Conservation (phyloP, 2,797 vertebrate genomes). For the Anisognathus igniventris region DNA sequence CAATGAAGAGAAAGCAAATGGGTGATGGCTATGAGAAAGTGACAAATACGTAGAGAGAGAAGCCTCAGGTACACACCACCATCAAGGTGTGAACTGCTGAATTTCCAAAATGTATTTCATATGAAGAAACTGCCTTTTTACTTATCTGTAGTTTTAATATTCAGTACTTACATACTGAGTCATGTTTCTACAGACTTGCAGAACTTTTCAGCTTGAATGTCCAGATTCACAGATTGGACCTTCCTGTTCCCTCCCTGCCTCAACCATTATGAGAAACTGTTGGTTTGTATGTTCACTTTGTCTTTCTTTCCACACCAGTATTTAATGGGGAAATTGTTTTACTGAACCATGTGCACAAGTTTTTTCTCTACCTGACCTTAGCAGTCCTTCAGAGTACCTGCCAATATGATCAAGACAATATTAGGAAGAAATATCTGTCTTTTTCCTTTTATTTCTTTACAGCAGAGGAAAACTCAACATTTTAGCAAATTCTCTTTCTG, state of each 20-base stretch:
- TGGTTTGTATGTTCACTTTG: background rate
- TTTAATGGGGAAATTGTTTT: background rate
- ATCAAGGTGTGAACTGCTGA: background rate
- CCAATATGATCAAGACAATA: background rate
- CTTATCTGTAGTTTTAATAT: background rate
- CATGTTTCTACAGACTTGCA: background rate
- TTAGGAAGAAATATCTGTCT: background rate
- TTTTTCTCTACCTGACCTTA: background rate
- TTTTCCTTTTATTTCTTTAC: background rate
- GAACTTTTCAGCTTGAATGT: background rate
- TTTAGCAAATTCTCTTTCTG: background rate
- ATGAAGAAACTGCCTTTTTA: background rate
- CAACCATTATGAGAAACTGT: background rate
- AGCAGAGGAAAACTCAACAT: background rate
- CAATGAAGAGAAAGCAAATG: background rate
- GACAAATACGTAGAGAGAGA: background rate
- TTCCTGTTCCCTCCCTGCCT: background rate
- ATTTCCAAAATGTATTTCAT: background rate
- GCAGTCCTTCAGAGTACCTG: background rate
- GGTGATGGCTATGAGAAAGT: background rate
- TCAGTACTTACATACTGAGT: background rate
- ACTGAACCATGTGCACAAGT: background rate
- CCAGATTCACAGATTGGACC: background rate
- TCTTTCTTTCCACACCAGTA: background rate
- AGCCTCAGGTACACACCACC: accelerated